phyloP scores from a whole-genome alignment of 2,797 vertebrate species.

The Syngnathus rostellatus region DNA sequence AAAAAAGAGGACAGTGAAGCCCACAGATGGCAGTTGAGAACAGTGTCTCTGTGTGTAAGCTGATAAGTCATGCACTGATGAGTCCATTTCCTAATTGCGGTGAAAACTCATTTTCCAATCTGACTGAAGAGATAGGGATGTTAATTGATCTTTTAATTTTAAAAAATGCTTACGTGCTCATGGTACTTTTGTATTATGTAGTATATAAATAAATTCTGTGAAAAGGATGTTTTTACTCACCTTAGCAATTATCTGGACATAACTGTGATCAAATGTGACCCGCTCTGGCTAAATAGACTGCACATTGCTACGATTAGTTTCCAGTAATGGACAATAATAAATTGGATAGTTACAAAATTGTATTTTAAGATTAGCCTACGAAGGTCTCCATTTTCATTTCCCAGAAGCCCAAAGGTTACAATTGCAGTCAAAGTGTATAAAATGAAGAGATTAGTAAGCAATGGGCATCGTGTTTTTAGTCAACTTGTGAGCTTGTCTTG shows the following conservation, averaged over 20 bases:
- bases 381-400: too few relatives aligned
- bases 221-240: not conserved
- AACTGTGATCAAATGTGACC: not conserved
- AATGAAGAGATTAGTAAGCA: too few relatives aligned
- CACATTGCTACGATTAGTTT: too few relatives aligned
- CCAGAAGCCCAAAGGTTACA: too few relatives aligned
- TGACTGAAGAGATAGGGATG: conserved; percentile 69
- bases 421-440: too few relatives aligned
- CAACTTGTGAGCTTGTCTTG: too few relatives aligned
- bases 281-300: too few relatives aligned
- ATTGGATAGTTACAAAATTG: too few relatives aligned
- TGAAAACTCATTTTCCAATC: conserved; percentile 70
- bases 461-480: too few relatives aligned
- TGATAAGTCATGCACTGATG: conserved; percentile 78
- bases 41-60: conserved; percentile 69
- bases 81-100: conserved; percentile 72
- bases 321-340: too few relatives aligned
- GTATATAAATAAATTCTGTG: conserved; percentile 64
- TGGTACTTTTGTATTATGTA: conserved; percentile 57
- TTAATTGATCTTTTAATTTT: conserved; percentile 75
- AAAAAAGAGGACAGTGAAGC: conserved; percentile 60
- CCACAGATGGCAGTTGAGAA: conserved; percentile 64
- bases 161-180: conserved; percentile 55
- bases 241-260: not conserved
- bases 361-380: too few relatives aligned